Percentiles rank a stretch among this genome's conserved stretches.
Conservation (phyloP, 2,888 invertebrate species). For the Phortica magna region DNA sequence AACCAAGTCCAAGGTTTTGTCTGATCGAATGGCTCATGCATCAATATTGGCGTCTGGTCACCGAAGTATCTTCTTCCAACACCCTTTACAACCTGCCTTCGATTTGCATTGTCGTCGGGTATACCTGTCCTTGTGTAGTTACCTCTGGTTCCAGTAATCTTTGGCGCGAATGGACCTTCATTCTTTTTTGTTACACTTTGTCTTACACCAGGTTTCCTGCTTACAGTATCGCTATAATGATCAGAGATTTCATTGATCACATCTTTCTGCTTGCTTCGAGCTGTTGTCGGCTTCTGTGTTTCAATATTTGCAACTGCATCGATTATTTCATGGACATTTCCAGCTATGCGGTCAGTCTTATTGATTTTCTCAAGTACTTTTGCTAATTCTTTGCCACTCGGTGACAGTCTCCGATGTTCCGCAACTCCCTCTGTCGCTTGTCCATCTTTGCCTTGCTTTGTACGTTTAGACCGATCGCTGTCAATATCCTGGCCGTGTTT, state of each 20-base stretch:
- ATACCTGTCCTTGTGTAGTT: background rate
- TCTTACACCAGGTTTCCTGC: background rate
- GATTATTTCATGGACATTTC: background rate
- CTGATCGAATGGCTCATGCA: conserved; percentile 22
- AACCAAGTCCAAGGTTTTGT: conserved; percentile 28
- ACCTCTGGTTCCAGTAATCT: background rate
- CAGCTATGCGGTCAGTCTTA: background rate
- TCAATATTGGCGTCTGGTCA: background rate
- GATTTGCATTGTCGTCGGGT: background rate
- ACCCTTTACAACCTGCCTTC: background rate
- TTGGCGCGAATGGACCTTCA: background rate
- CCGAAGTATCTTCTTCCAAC: background rate
- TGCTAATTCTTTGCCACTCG: background rate
- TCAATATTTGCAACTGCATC: background rate
- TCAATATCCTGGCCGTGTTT: background rate
- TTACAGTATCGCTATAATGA: background rate
- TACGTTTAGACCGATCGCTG: too few species aligned
- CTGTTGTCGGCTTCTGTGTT: background rate
- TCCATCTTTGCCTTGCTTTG: background rate
- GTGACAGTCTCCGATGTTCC: background rate
- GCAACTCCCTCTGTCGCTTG: background rate
- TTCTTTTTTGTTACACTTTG: too few species aligned
- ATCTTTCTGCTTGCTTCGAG: background rate
- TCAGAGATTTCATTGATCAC: background rate
- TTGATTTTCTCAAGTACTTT: background rate